Conservation (phyloP, 1,140 invertebrate species). For the Nomia melanderi region DNA sequence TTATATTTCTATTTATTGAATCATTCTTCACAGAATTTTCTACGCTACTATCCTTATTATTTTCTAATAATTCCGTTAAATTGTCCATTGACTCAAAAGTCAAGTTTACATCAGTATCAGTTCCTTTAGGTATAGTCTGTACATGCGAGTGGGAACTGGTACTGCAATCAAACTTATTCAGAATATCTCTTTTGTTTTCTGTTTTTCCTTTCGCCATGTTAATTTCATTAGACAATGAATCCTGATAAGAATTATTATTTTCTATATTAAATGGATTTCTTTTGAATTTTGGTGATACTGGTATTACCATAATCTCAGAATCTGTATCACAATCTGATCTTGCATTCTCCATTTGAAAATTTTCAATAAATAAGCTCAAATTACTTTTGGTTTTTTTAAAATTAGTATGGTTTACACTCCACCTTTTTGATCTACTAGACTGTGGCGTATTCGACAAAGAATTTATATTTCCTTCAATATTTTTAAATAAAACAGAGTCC, state of each 20-base stretch:
- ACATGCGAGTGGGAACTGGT: background rate
- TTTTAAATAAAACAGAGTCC: background rate
- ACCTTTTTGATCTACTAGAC: slow-evolving; percentile 14
- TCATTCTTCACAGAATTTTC: background rate
- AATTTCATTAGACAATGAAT: background rate
- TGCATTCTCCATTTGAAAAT: slow-evolving; percentile 62
- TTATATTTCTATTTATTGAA: background rate
- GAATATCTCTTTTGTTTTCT: slow-evolving; percentile 8
- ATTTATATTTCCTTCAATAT: background rate
- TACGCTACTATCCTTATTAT: background rate
- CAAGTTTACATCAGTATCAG: background rate
- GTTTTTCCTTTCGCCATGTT: slow-evolving; percentile 1
- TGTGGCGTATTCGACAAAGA: slow-evolving; percentile 1
- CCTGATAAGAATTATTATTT: slow-evolving; percentile 17
- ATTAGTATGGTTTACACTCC: background rate
- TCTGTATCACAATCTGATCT: slow-evolving; percentile 52
- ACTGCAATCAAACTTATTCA: background rate
- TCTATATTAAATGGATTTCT: slow-evolving; percentile 67
- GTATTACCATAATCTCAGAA: slow-evolving; percentile 59
- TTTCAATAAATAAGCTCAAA: slow-evolving; percentile 69
- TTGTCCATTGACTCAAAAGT: background rate
- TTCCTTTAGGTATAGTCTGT: background rate
- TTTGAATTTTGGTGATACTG: slow-evolving; percentile 3
- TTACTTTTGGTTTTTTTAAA: slow-evolving; percentile 57
- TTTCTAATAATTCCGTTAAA: background rate